These are phyloP conservation scores for Phalacrocorax pelagicus DNA, from an alignment of 2,113 vertebrate genomes.

Conservation along the genomic window DNA sequence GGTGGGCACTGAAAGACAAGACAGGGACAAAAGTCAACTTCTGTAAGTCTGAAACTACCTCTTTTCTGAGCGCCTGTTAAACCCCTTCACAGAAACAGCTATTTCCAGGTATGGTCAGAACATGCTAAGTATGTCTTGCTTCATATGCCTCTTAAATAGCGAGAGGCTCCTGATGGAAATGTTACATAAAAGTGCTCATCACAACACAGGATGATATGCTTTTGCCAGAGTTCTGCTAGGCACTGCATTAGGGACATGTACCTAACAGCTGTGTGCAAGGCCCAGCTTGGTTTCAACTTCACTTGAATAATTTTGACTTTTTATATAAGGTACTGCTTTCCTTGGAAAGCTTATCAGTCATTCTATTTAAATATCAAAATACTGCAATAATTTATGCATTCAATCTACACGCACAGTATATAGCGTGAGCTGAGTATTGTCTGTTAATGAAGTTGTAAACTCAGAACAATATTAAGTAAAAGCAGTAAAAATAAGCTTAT, in stretches of 20 bases:
- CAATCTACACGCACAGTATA: background rate
- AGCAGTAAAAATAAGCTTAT: background rate
- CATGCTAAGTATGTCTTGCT: background rate
- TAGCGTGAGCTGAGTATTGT: background rate
- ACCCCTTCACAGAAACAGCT: background rate
- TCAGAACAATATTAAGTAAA: background rate
- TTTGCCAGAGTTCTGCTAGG: background rate
- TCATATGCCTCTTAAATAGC: background rate
- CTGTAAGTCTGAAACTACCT: background rate
- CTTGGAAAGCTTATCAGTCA: background rate
- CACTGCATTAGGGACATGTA: background rate
- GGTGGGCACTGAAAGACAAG: constrained; percentile 77
- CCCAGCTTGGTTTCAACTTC: background rate
- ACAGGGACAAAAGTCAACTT: background rate
- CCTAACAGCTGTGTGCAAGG: background rate
- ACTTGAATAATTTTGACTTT: background rate
- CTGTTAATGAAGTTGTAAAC: background rate
- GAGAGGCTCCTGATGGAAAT: background rate
- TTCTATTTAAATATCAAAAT: background rate
- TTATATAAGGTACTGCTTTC: background rate
- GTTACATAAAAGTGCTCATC: background rate
- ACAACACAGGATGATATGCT: background rate
- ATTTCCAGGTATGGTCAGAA: background rate
- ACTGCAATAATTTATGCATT: background rate
- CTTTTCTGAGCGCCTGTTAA: background rate